These are phyloP conservation scores for Pyrocoelia pectoralis DNA, from an alignment of 2,888 invertebrate genomes.

Conservation along the genomic window DNA sequence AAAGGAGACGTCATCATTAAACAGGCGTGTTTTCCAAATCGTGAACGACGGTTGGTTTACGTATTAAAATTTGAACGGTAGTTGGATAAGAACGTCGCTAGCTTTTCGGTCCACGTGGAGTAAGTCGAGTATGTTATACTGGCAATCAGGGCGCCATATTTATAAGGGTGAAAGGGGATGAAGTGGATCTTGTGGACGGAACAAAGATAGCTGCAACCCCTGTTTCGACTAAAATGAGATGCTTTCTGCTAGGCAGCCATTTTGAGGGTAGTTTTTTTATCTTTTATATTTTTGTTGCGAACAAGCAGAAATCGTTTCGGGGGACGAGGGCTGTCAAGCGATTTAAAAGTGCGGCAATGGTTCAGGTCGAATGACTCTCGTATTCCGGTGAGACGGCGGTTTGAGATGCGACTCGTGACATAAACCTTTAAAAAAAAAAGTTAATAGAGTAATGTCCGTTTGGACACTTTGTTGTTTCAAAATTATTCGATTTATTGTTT, in stretches of 20 bases:
- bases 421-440: constrained; percentile 26
- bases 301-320: constrained; percentile 60
- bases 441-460: constrained; percentile 23
- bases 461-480: constrained; percentile 16
- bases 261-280: constrained; percentile 74
- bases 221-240: constrained; percentile 63
- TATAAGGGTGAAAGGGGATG: constrained; percentile 63
- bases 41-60: constrained; percentile 42
- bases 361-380: constrained; percentile 36
- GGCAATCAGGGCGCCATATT: constrained; percentile 64
- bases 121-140: constrained; percentile 60
- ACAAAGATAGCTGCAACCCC: constrained; percentile 61
- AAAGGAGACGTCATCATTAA: constrained; percentile 52
- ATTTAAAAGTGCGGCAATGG: constrained; percentile 51
- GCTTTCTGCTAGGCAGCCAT: constrained; percentile 72
- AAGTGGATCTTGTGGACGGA: constrained; percentile 61
- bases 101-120: constrained; percentile 56
- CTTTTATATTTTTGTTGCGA: constrained; percentile 58
- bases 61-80: background rate
- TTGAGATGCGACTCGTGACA: constrained; percentile 29
- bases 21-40: constrained; percentile 45
- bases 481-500: constrained; percentile 3
- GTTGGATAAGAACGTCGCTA: constrained; percentile 44
- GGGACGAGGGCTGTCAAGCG: constrained; percentile 57
- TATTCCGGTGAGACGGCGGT: constrained; percentile 33